phyloP scores from a whole-genome alignment of 2,797 vertebrate species.

The Chrosomus eos region DNA sequence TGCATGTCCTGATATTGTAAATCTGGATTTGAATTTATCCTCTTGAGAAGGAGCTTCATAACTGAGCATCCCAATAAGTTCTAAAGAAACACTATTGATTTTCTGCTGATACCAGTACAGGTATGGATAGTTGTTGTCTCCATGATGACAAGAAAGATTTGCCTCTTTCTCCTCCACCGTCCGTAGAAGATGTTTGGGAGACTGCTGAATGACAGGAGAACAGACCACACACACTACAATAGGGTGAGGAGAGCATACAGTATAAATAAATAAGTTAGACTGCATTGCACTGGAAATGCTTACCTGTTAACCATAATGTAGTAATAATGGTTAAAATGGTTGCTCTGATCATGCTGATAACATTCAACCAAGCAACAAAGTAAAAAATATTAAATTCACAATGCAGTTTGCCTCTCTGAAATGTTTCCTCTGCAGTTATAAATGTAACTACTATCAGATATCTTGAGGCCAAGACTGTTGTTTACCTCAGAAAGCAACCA shows the following conservation, averaged over 20 bases:
- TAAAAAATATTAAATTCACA: neutral
- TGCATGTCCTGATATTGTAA: constrained; percentile 58
- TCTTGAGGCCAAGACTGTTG: neutral
- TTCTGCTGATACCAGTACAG: constrained; percentile 68
- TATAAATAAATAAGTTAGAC: neutral
- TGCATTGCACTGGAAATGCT: neutral
- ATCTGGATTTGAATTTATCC: constrained; percentile 39
- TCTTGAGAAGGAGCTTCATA: constrained; percentile 31
- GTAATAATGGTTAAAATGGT: neutral
- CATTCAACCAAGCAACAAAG: constrained; percentile 7
- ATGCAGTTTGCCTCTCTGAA: neutral
- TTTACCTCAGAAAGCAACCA: neutral
- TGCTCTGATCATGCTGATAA: constrained; percentile 11
- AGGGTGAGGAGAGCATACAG: neutral
- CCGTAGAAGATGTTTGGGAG: constrained; percentile 19
- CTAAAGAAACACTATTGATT: neutral
- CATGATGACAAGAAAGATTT: constrained; percentile 61
- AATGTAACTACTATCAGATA: neutral
- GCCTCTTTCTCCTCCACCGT: constrained; percentile 4
- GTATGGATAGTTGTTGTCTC: constrained; percentile 59
- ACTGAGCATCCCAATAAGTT: constrained; percentile 48
- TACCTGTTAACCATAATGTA: constrained; percentile 34
- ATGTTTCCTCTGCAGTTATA: neutral
- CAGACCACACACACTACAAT: constrained; percentile 26
- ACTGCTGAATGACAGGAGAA: constrained; percentile 39